Percentiles rank a stretch among this genome's conserved stretches.
Conservation (phyloP, 2,888 invertebrate genomes). For the Spodoptera littoralis region DNA sequence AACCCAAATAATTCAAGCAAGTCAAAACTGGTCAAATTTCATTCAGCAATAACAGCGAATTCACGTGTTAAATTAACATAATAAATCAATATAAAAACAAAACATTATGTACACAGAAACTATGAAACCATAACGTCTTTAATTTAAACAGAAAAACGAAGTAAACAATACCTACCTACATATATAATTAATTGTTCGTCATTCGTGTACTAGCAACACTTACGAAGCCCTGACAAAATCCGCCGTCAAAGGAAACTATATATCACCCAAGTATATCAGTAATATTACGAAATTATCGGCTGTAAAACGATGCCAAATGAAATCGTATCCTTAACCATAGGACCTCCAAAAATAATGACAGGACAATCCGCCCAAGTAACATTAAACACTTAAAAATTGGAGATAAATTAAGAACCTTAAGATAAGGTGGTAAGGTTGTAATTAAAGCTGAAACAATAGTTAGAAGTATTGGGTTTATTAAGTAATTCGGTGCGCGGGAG, state of each 20-base stretch:
- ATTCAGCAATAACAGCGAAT: too few species aligned
- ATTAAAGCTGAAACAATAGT: conserved; percentile 34
- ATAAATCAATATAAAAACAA: too few species aligned
- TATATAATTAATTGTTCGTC: neutral
- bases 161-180: conserved; percentile 8
- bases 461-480: conserved; percentile 68
- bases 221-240: conserved; percentile 47
- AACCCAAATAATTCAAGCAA: too few species aligned
- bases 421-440: conserved; percentile 21
- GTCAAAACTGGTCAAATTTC: too few species aligned
- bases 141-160: conserved; percentile 4
- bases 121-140: too few species aligned
- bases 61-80: too few species aligned
- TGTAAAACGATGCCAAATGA: conserved; percentile 72
- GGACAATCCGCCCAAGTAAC: conserved; percentile 67
- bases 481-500: conserved; percentile 74
- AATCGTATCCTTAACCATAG: conserved; percentile 76
- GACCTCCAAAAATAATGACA: conserved; percentile 81
- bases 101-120: too few species aligned
- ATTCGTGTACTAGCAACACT: neutral
- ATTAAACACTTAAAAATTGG: conserved; percentile 15
- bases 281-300: conserved; percentile 58
- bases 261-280: conserved; percentile 44
- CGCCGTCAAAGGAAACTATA: conserved; percentile 44
- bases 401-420: conserved; percentile 23